Evolutionary conservation across 64 coral and sea anemone species (phyloP).

Genomic region (Pocillopora damicornis): DNA sequence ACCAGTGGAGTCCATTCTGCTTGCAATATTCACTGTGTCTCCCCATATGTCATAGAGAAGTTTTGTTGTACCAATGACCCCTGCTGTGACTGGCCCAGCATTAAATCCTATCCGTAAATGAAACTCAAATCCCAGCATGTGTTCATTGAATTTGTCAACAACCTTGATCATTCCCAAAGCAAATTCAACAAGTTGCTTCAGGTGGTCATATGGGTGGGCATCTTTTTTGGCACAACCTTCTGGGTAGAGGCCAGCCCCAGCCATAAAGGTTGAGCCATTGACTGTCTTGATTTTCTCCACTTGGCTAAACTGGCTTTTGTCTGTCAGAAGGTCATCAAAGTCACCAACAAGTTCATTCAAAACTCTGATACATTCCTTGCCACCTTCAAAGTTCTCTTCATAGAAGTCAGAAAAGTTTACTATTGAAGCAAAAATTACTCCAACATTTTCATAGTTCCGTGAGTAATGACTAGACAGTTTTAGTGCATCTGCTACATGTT

Average conservation of each 20-base stretch:
- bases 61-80: constrained; percentile 95
- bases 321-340: constrained; percentile 93
- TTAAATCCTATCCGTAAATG: constrained; percentile 90
- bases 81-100: constrained; percentile 93
- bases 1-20: constrained; percentile 95
- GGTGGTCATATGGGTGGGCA: constrained; percentile 60
- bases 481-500: constrained; percentile 84
- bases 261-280: constrained; percentile 99
- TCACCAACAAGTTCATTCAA: constrained; percentile 98
- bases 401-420: constrained; percentile 99
- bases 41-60: constrained; percentile 99
- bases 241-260: constrained; percentile 83
- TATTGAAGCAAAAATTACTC: constrained; percentile 99
- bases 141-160: constrained; percentile 85
- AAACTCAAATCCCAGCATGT: constrained; percentile 97
- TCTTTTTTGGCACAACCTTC: constrained; percentile 53
- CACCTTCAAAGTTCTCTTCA: constrained; percentile 99
- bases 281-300: constrained; percentile 99
- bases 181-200: constrained; percentile 95
- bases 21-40: constrained; percentile 97
- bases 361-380: constrained; percentile 94
- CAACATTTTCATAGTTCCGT: constrained; percentile 93
- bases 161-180: constrained; percentile 95
- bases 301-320: constrained; percentile 74
- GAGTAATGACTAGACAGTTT: constrained; percentile 89